Evolutionary conservation across 2,888 invertebrate species (phyloP).

Genomic region (Octonoba sinensis): DNA sequence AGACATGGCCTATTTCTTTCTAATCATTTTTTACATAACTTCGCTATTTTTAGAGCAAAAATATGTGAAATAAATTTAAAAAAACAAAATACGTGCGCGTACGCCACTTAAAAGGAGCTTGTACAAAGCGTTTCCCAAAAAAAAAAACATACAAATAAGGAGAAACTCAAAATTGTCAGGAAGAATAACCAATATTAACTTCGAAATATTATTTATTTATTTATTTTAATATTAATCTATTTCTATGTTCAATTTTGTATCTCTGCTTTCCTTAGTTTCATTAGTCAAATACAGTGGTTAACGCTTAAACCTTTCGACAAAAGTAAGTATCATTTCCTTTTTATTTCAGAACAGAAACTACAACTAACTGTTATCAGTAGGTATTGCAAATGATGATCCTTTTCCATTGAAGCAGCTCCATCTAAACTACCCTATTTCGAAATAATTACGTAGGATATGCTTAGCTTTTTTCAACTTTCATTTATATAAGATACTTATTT

Average conservation of each 20-base stretch:
- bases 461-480: not conserved
- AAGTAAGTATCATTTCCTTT: slow-evolving; percentile 16
- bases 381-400: not conserved
- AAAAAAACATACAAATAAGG: not conserved
- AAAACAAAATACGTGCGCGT: too few species aligned
- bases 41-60: too few species aligned
- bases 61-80: too few species aligned
- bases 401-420: slow-evolving; percentile 43
- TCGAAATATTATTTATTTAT: not conserved
- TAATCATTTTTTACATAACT: too few species aligned
- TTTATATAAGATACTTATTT: not conserved
- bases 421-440: slow-evolving; percentile 3
- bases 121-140: too few species aligned
- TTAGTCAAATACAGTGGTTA: not conserved
- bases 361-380: not conserved
- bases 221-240: too few species aligned
- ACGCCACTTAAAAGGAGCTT: too few species aligned
- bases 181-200: slow-evolving; percentile 22
- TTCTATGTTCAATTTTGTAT: too few species aligned
- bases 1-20: not conserved
- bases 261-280: too few species aligned
- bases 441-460: not conserved
- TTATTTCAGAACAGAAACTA: not conserved
- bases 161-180: not conserved
- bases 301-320: not conserved